These are phyloP conservation scores for Prionace glauca DNA, from an alignment of 2,797 vertebrate species.

Conservation along the genomic window DNA sequence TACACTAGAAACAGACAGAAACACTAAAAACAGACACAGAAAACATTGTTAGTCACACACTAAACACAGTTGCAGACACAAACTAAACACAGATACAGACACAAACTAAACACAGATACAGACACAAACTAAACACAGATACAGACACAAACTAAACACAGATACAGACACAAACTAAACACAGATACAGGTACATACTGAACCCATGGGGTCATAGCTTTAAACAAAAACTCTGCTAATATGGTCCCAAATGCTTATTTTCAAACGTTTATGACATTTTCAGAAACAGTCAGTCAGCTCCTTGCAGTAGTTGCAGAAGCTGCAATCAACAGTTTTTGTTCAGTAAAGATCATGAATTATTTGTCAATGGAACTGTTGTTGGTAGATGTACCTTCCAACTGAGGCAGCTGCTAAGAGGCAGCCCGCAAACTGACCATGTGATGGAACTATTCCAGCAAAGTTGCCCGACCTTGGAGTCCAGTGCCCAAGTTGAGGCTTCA, in stretches of 20 bases:
- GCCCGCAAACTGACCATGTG: background rate
- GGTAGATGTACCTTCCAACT: background rate
- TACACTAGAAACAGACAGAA: too few species aligned
- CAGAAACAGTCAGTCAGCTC: background rate
- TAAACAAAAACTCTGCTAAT: background rate
- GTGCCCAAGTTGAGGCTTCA: too few species aligned
- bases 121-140: background rate
- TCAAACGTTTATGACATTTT: background rate
- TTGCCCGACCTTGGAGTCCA: background rate
- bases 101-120: background rate
- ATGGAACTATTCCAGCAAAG: background rate
- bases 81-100: background rate
- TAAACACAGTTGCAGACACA: too few species aligned
- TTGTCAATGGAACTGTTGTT: background rate
- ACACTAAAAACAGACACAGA: too few species aligned
- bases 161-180: background rate
- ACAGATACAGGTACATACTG: background rate
- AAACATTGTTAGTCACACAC: background rate
- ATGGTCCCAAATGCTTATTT: background rate
- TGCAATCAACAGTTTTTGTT: background rate
- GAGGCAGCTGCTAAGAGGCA: background rate
- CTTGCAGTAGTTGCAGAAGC: background rate
- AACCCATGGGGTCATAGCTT: background rate
- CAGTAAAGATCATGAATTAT: background rate
- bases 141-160: background rate